Conservation (phyloP, 1,140 invertebrate species). For the Callitettix versicolor region DNA sequence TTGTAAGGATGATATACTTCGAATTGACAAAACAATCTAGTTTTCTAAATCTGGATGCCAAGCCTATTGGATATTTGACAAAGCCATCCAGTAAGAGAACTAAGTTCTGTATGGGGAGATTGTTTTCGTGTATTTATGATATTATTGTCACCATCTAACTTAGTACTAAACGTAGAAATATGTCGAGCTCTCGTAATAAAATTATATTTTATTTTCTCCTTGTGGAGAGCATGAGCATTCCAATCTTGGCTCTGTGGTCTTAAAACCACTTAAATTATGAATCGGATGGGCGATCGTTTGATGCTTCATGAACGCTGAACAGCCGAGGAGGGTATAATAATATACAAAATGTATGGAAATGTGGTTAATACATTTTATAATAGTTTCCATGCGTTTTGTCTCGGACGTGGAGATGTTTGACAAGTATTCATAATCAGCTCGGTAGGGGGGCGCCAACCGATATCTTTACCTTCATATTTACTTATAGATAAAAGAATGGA, state of each 20-base stretch:
- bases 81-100: too few species aligned
- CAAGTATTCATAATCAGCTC: constrained; percentile 7
- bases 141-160: too few species aligned
- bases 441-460: constrained; percentile 2
- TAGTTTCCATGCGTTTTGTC: constrained; percentile 11
- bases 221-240: constrained; percentile 4
- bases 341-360: constrained; percentile 13
- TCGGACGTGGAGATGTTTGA: constrained; percentile 6
- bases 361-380: constrained; percentile 9
- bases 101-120: too few species aligned
- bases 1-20: too few species aligned
- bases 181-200: constrained; percentile 7
- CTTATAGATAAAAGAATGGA: too few species aligned
- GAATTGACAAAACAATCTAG: too few species aligned
- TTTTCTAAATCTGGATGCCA: too few species aligned
- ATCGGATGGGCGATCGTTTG: constrained; percentile 8
- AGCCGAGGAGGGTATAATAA: not conserved
- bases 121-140: too few species aligned
- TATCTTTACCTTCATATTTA: not conserved
- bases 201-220: constrained; percentile 10
- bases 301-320: not conserved
- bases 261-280: constrained; percentile 10
- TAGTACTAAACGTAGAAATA: too few species aligned
- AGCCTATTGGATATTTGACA: too few species aligned
- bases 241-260: not conserved